Evolutionary conservation across 2,888 invertebrate genomes (phyloP).

Genomic region (Dione vanillae): DNA sequence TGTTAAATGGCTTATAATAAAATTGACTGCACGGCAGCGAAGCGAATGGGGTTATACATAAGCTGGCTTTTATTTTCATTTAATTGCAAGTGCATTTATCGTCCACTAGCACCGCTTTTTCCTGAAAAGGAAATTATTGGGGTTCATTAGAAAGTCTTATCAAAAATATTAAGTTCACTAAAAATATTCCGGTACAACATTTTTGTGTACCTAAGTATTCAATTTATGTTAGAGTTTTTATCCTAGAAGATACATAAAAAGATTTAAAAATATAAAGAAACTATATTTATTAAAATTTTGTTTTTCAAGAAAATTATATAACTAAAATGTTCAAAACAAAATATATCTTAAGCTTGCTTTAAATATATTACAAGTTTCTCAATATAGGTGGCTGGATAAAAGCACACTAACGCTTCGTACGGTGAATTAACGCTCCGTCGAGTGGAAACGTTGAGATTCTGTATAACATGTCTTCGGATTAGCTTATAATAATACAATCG

Average conservation of each 20-base stretch:
- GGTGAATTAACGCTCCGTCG: conserved; percentile 63
- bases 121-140: neutral
- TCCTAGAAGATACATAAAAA: neutral
- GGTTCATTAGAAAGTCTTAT: neutral
- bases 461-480: conserved; percentile 1
- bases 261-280: neutral
- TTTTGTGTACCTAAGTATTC: neutral
- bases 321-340: neutral
- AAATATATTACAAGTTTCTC: conserved; percentile 19
- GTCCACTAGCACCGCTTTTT: conserved; percentile 8
- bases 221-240: neutral
- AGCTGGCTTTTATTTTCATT: conserved; percentile 18
- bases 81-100: conserved; percentile 21
- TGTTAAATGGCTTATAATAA: conserved; percentile 9
- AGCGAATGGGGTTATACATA: conserved; percentile 7
- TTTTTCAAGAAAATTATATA: neutral
- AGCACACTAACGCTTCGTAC: conserved; percentile 38
- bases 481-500: neutral
- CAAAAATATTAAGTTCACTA: neutral
- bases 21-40: conserved; percentile 15
- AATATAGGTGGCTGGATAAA: conserved; percentile 15
- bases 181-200: neutral
- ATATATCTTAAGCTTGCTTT: neutral
- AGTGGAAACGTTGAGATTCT: conserved; percentile 61
- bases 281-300: neutral